Base-by-base conservation (phyloP, 2,113 vertebrate genomes). In the Serinus canaria region DNA sequence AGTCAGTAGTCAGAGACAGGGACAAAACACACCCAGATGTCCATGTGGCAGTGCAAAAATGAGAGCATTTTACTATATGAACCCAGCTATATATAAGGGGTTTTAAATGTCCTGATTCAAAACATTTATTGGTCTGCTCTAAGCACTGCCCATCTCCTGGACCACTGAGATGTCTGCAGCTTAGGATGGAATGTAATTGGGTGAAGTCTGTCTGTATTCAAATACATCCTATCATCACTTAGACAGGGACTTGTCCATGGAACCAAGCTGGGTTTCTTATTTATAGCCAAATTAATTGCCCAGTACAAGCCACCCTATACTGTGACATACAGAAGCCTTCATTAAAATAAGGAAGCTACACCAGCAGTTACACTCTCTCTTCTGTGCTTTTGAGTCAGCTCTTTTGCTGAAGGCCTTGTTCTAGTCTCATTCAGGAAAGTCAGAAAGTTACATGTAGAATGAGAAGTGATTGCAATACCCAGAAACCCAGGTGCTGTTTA, bases 321-420 rank as follows among this genome's bases (percentile, higher is more conserved):
- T 59, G 35, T 27, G 23, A 18, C 16, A 47, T 43, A 39, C 25
- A 77, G 37, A 76, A 53, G 6, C 25, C 43, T 91, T 72, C 64
- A 75, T 81, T 89, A 93, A 94, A 94, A 87, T 49, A 55, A 75
- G 81, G 69, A 92, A 91, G 80, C 72, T 75, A 30, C 37, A 68
- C 24, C 37, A 82, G 8, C 20, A 84, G 11, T 37, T 49, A 17
- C 16, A n/a, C 30, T 47, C 30, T 10, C 7, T 87, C 77, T 84
- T 74, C 2, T 2, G 52, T 91, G 52, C 31, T 78, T 96, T 89
- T 82, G 63, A 94, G 39, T 49, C 73, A 78, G 39, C 17, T 83
- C 53, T 87, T 84, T 87, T 68, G 56, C 66, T 41, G 1, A 89
- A 82, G 60, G 66, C 22, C 43, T 30, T 44, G 59, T 78, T 91